Percentiles rank a stretch among this genome's conserved stretches.
phyloP scores from a whole-genome alignment of 2,888 invertebrate species.

The Ormyrus rosae region DNA sequence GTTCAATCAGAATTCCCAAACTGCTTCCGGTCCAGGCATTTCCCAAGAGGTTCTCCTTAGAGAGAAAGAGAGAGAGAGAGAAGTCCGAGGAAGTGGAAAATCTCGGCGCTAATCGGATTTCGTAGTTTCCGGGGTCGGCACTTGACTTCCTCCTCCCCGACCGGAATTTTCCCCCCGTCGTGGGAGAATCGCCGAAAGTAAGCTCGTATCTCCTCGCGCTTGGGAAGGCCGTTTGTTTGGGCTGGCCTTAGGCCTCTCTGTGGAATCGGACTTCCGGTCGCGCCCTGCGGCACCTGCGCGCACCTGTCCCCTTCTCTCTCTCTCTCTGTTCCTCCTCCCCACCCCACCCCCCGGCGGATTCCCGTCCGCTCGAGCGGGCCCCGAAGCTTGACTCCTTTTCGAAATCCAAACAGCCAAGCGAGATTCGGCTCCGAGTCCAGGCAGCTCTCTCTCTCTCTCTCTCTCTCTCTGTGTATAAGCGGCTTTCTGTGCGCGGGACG shows the following conservation, averaged over 20 bases:
- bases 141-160: conserved; percentile 35
- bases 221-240: conserved; percentile 55
- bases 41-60: conserved; percentile 18
- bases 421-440: conserved; percentile 31
- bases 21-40: too few relatives aligned
- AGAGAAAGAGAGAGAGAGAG: conserved; percentile 18
- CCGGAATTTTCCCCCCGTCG: conserved; percentile 25
- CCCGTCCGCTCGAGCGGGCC: conserved; percentile 28
- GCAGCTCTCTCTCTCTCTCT: conserved; percentile 40
- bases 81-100: conserved; percentile 48
- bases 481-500: neutral
- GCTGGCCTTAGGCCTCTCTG: conserved; percentile 52
- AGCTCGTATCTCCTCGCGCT: neutral
- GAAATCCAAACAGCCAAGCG: conserved; percentile 51
- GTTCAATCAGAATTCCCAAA: too few relatives aligned
- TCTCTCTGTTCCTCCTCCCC: conserved; percentile 48
- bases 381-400: conserved; percentile 55
- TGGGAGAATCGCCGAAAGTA: conserved; percentile 42
- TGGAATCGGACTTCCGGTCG: conserved; percentile 71
- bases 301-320: conserved; percentile 67
- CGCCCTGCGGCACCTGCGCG: conserved; percentile 72
- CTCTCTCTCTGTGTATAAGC: conserved; percentile 17
- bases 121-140: conserved; percentile 50
- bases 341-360: conserved; percentile 21
- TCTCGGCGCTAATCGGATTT: conserved; percentile 21